Conservation (phyloP, 1,140 invertebrate genomes). For the Drosophila lowei region DNA sequence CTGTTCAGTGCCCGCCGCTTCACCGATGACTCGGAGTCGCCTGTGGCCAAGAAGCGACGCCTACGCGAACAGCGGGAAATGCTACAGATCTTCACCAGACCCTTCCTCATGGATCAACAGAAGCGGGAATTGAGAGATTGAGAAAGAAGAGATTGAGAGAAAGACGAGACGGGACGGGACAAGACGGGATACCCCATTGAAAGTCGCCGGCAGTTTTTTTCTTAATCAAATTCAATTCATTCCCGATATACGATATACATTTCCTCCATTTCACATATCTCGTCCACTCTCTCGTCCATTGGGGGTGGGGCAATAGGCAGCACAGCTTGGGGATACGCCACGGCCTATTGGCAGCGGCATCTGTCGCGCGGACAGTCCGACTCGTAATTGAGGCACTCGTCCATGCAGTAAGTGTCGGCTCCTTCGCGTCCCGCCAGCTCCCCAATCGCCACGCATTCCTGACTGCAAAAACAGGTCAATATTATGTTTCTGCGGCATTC, state of each 20-base stretch:
- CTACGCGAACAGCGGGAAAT: constrained; percentile 59
- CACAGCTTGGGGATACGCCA: constrained; percentile 49
- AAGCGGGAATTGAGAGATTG: constrained; percentile 12
- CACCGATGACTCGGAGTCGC: constrained; percentile 14
- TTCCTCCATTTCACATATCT: not conserved
- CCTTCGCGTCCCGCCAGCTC: constrained; percentile 88
- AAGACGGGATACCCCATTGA: not conserved
- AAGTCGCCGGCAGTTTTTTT: constrained; percentile 6
- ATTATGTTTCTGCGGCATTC: not conserved
- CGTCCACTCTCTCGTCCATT: too few species aligned
- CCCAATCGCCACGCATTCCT: constrained; percentile 90
- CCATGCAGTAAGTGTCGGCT: constrained; percentile 92
- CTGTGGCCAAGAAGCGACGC: constrained; percentile 38
- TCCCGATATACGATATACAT: constrained; percentile 14
- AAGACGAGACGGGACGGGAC: too few species aligned
- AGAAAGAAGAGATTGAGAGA: too few species aligned
- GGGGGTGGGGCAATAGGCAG: constrained; percentile 62
- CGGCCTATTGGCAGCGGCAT: constrained; percentile 87
- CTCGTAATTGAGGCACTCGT: constrained; percentile 90
- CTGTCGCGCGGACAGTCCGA: constrained; percentile 88
- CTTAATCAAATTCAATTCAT: constrained; percentile 50
- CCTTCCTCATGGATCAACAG: constrained; percentile 45
- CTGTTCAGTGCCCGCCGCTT: constrained; percentile 53
- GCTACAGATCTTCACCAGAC: constrained; percentile 56
- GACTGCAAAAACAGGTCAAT: constrained; percentile 83